Conservation (phyloP, 2,113 vertebrate species). For the Sitta europaea region DNA sequence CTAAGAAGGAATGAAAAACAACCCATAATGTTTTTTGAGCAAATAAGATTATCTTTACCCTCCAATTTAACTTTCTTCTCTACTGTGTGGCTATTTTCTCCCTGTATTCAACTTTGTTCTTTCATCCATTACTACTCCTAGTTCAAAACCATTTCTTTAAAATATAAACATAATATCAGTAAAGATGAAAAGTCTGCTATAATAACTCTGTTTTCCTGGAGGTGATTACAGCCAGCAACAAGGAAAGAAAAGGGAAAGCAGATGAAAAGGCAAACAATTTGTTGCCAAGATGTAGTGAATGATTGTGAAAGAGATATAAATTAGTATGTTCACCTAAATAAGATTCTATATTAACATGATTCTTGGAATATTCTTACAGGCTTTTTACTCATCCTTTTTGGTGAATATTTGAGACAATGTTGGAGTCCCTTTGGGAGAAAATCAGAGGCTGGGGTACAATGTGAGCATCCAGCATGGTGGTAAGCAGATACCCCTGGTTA, state of each 20-base stretch:
- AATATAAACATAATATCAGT: neutral
- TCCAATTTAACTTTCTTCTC: neutral
- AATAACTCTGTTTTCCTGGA: neutral
- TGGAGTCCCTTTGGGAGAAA: neutral
- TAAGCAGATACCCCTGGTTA: neutral
- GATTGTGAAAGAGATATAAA: neutral
- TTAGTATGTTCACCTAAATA: neutral
- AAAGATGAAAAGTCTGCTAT: neutral
- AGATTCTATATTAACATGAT: neutral
- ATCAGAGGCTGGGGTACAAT: neutral
- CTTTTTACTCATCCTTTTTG: neutral
- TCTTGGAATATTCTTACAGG: neutral
- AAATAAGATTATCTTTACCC: neutral
- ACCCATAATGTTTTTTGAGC: neutral
- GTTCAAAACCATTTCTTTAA: slow-evolving; percentile 11
- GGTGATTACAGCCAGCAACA: neutral
- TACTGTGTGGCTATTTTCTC: neutral
- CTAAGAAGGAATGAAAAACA: neutral
- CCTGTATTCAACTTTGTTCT: neutral
- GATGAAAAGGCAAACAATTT: neutral
- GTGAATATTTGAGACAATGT: neutral
- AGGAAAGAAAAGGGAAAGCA: neutral
- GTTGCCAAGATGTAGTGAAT: neutral
- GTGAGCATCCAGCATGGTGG: neutral
- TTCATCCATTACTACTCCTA: neutral